phyloP scores from a whole-genome alignment of 2,888 invertebrate genomes.

The Steinernema carpocapsae region DNA sequence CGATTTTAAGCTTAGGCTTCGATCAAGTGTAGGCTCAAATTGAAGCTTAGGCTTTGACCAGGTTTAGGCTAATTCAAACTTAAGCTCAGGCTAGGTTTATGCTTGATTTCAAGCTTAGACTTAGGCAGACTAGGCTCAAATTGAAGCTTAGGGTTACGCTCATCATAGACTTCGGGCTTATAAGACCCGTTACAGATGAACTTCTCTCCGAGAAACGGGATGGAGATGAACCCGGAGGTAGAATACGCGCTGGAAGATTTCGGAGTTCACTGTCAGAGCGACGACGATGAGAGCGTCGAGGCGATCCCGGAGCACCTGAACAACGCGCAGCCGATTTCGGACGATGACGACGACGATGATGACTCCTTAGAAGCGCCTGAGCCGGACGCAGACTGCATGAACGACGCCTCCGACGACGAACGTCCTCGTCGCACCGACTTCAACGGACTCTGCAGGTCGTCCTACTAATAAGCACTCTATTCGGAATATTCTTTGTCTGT shows the following conservation, averaged over 20 bases:
- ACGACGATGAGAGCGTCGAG: neutral
- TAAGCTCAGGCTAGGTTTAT: too few relatives aligned
- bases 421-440: neutral
- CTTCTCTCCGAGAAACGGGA: neutral
- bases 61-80: too few relatives aligned
- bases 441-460: neutral
- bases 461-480: neutral
- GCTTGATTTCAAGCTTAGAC: too few relatives aligned
- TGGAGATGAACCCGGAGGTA: neutral
- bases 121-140: too few relatives aligned
- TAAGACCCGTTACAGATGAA: neutral
- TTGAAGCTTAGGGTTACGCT: too few relatives aligned
- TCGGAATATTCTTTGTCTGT: conserved; percentile 2
- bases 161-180: too few relatives aligned
- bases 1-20: too few relatives aligned
- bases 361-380: neutral
- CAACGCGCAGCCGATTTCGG: neutral
- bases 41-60: too few relatives aligned
- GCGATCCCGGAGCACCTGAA: neutral
- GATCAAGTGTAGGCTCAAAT: too few relatives aligned
- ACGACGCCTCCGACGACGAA: conserved; percentile 16
- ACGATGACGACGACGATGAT: conserved; percentile 21
- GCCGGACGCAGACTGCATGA: conserved; percentile 23
- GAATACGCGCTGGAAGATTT: neutral
- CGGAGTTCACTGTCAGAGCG: neutral